Percentiles rank a stretch among this genome's conserved stretches.
phyloP scores from a whole-genome alignment of 2,797 vertebrate species.

The Poeciliopsis turneri region DNA sequence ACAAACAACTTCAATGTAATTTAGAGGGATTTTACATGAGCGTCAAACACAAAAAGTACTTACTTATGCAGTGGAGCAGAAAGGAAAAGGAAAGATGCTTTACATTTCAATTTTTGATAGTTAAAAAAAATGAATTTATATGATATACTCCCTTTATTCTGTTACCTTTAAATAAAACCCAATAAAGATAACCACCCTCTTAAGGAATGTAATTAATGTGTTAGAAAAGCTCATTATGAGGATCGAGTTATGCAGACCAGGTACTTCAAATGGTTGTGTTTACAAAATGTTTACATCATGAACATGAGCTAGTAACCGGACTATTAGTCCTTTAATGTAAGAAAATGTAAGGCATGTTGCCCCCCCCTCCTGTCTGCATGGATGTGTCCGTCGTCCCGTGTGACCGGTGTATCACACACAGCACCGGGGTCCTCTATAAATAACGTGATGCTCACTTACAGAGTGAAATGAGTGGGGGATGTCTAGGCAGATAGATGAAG shows the following conservation, averaged over 20 bases:
- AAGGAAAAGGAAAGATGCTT: not conserved
- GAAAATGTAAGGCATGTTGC: constrained; percentile 20
- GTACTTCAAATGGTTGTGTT: constrained; percentile 33
- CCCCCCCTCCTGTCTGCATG: constrained; percentile 3
- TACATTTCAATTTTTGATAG: not conserved
- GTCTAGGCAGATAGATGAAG: constrained; percentile 59
- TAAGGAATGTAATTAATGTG: not conserved
- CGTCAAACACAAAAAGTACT: not conserved
- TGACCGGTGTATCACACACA: constrained; percentile 65
- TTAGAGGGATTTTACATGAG: not conserved
- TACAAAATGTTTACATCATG: constrained; percentile 48
- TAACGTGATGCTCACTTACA: constrained; percentile 71
- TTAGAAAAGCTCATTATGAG: not conserved
- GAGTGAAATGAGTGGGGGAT: constrained; percentile 49
- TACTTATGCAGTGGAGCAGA: not conserved
- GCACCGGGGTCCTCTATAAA: constrained; percentile 73
- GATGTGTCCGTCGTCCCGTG: constrained; percentile 37
- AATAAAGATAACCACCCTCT: not conserved
- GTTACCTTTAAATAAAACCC: not conserved
- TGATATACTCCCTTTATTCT: not conserved
- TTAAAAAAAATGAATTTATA: not conserved
- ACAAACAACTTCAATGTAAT: not conserved
- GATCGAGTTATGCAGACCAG: not conserved
- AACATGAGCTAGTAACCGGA: constrained; percentile 53
- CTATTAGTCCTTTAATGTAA: constrained; percentile 41